phyloP scores from a whole-genome alignment of 2,113 vertebrate genomes.

The Machaerirhynchus nigripectus region DNA sequence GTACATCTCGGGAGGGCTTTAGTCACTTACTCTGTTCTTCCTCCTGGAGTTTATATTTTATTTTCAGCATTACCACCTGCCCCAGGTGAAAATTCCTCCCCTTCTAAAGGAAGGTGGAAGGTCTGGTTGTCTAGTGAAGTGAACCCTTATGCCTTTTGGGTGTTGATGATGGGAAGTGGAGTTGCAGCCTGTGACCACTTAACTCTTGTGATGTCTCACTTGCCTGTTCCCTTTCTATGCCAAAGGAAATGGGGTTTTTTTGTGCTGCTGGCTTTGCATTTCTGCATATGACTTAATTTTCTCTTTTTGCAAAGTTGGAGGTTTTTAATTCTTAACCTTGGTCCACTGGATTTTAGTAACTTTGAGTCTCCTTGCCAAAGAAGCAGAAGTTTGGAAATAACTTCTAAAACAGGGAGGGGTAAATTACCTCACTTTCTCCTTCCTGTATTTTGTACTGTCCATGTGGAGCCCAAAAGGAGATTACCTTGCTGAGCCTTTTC shows the following conservation, averaged over 20 bases:
- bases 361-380: neutral
- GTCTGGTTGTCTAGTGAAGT: neutral
- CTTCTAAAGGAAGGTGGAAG: neutral
- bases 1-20: neutral
- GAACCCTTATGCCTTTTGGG: neutral
- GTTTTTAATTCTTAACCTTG: neutral
- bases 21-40: neutral
- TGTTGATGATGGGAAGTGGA: neutral
- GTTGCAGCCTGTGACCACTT: neutral
- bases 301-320: neutral
- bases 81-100: neutral
- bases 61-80: neutral
- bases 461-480: accelerated
- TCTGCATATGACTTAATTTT: neutral
- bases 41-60: neutral
- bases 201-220: neutral
- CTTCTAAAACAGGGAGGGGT: neutral
- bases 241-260: neutral
- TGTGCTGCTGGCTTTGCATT: neutral
- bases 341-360: neutral
- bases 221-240: neutral
- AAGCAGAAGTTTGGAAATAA: neutral
- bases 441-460: neutral
- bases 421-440: neutral
- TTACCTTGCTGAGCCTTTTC: neutral